A percentile compares a stretch with the other conserved stretches of the same genome.
Evolutionary conservation across 2,113 vertebrate genomes (phyloP).

Genomic region (Rhineura floridana): DNA sequence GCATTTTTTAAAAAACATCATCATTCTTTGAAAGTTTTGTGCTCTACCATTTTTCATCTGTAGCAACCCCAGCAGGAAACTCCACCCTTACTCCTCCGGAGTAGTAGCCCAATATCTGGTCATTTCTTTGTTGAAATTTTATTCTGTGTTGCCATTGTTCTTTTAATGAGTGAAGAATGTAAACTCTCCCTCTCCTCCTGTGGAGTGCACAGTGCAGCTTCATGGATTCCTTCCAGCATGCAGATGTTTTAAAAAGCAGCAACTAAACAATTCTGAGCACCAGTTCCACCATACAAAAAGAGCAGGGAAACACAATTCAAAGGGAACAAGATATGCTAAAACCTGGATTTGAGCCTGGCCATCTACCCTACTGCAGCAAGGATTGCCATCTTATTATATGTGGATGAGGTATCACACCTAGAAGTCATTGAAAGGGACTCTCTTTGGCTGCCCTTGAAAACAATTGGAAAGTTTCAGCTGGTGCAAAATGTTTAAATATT

Average conservation of each 20-base stretch:
- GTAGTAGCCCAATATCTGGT: not conserved
- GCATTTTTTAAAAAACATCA: not conserved
- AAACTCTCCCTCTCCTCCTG: not conserved
- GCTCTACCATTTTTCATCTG: not conserved
- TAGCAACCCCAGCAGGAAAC: not conserved
- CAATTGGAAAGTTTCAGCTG: not conserved
- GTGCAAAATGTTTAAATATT: not conserved
- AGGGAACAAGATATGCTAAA: too few relatives aligned
- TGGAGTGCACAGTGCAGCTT: not conserved
- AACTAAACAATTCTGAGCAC: not conserved
- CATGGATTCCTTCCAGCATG: not conserved
- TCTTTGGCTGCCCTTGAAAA: conserved; percentile 19
- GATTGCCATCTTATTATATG: not conserved
- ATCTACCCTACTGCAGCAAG: not conserved
- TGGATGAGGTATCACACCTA: not conserved
- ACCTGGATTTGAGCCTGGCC: not conserved
- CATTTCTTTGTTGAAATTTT: not conserved
- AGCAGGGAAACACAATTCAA: not conserved
- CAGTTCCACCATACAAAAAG: not conserved
- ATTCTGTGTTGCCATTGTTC: not conserved
- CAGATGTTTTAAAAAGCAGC: not conserved
- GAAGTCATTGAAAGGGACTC: not conserved
- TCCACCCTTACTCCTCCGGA: not conserved
- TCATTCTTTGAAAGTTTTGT: not conserved
- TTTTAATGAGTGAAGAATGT: not conserved